phyloP scores from a whole-genome alignment of 30 jellyfish, hydroid and myxozoan genomes.

The Aurelia sp. region DNA sequence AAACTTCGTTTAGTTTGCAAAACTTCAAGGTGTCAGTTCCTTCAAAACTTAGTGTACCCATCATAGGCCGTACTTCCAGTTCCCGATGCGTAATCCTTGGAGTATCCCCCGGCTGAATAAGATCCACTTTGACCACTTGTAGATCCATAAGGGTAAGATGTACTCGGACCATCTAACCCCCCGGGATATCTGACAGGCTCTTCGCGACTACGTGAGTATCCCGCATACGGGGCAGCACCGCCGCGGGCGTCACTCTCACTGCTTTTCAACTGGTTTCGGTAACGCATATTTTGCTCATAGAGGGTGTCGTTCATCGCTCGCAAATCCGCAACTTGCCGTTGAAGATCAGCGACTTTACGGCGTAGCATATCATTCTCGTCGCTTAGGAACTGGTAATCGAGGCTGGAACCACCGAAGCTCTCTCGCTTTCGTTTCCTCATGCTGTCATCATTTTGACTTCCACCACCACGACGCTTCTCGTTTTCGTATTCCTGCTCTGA shows the following conservation, averaged over 20 bases:
- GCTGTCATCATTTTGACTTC: constrained; percentile 50
- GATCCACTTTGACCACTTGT: constrained; percentile 7
- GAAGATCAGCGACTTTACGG: constrained; percentile 93
- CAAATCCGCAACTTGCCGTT: constrained; percentile 95
- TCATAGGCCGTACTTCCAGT: constrained; percentile 23
- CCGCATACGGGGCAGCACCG: constrained; percentile 42
- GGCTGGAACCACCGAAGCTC: constrained; percentile 69
- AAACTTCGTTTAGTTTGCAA: too few relatives aligned
- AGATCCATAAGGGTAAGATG: constrained; percentile 24
- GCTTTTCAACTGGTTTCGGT: constrained; percentile 88
- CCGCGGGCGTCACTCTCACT: constrained; percentile 56
- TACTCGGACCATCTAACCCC: constrained; percentile 43
- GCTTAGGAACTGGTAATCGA: constrained; percentile 69
- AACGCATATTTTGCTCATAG: constrained; percentile 95
- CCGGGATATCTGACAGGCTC: constrained; percentile 57
- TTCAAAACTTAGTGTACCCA: constrained; percentile 70
- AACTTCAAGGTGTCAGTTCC: too few relatives aligned
- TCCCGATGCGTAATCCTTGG: constrained; percentile 33
- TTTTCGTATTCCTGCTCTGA: constrained; percentile 76
- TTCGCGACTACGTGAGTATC: constrained; percentile 65
- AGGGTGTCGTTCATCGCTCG: constrained; percentile 97
- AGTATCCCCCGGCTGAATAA: not conserved
- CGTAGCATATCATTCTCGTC: constrained; percentile 96
- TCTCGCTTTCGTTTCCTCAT: constrained; percentile 89
- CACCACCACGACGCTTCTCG: constrained; percentile 71